Base-by-base conservation (phyloP, 2,888 invertebrate species). In the Spodoptera exigua region DNA sequence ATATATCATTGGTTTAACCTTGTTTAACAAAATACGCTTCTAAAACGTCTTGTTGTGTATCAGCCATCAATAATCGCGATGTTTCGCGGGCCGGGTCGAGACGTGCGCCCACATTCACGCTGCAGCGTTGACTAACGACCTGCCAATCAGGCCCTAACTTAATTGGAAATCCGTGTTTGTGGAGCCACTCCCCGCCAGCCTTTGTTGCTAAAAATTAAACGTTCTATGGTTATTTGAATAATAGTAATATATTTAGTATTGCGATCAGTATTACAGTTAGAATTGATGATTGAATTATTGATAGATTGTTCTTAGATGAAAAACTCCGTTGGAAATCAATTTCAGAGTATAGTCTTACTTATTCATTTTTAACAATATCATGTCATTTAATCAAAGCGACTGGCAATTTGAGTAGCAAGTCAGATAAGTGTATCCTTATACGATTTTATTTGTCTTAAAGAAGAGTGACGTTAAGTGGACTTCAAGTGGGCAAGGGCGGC, bases 101-200 rank as follows among this genome's bases (percentile, higher is more conserved):
- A 77, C 72, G 76, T 76, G 83, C 84, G 86, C 86, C 88, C 87
- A 90, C 91, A 91, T 91, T 90, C 86, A 91, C 85, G 85, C 76
- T 82, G 78, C 86, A 87, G 84, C 87, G 78, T 87, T 94, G 93
- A 94, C 89, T 93, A 94, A 94, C 92, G 94, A 92, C 91, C 92
- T 94, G 94, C 93, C 94, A 94, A 94, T 94, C 94, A 94, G 90
- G 76, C 88, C 87, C 89, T 88, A 81, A 88, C 90, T 93, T 94
- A 94, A 94, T 94, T 94, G 94, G 91, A 93, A 94, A 94, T 92
- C 94, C 94, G 91, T 94, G 94, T 94, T 94, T 89, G 91, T 85
- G 85, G 83, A 90, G 86, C 90, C 90, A 86, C 87, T 88, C 89
- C 87, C 85, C 84, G 84, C 80, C 83, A 82, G 88, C 89, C 90